Evolutionary conservation across 2,888 invertebrate species (phyloP), one percentile per base, ranked within the genome.

Genomic region (Drosophila tripunctata): DNA sequence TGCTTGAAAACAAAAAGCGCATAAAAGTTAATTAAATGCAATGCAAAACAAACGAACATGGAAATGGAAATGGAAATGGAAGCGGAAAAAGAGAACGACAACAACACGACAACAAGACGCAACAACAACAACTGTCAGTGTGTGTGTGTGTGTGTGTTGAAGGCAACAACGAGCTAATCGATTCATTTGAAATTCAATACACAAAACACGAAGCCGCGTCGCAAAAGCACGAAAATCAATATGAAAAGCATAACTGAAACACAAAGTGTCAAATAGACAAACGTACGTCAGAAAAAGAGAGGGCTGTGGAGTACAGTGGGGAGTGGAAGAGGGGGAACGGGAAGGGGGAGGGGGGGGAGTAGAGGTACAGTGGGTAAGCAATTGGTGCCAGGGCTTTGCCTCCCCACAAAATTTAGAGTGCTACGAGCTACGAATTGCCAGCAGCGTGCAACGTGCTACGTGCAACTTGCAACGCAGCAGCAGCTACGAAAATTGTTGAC

Each of bases 121-220:
- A 36, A 68, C 72, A 60, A 62, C 66, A 38, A 50, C 48, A 8
- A 31, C 12, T 14, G 24, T 47, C 19, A 21, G 14, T 10, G 27
- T 10, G 27, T 27, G 10, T 27, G 27, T 27, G 0, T 27, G n/a
- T 31, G 31, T 35, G 31, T 31, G 19, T 31, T 78, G 69, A 76
- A 72, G 69, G 84, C 77, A 74, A 67, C 77, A 74, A 67, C 79
- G 63, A 71, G 81, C 81, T 85, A 82, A 83, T 88, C 88, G 83
- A 85, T 83, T 83, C 88, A 85, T 88, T 83, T 88, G 83, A 78
- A 87, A 88, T 88, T 88, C 83, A 88, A 88, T 83, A 85, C 88
- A 85, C 85, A 82, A n/a, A 84, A 88, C 85, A 87, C 87, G 66
- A 66, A 60, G 41, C 40, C 14, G 31, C 50, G 33, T 27, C 38